These are phyloP conservation scores for Eurytoma adleriae DNA, from an alignment of 2,888 invertebrate genomes.

Conservation along the genomic window DNA sequence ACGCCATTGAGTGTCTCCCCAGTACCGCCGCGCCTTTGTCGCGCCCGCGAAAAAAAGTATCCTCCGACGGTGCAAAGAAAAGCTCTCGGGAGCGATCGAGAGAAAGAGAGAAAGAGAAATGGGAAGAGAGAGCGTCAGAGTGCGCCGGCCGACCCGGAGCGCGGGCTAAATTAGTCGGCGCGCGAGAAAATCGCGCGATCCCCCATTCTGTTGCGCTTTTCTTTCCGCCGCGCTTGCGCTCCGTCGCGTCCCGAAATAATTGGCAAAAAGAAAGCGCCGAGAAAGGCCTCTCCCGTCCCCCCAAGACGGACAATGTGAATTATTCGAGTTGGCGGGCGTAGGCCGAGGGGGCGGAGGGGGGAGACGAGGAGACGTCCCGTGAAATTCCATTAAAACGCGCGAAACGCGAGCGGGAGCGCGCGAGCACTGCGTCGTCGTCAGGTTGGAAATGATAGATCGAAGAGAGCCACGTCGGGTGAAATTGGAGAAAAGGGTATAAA, in stretches of 20 bases:
- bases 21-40: background rate
- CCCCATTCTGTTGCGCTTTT: constrained; percentile 70
- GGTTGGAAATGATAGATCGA: constrained; percentile 24
- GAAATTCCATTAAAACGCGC: constrained; percentile 44
- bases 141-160: background rate
- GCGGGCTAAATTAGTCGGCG: constrained; percentile 71
- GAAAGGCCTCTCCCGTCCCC: constrained; percentile 60
- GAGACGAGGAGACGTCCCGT: background rate
- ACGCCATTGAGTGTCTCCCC: background rate
- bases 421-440: background rate
- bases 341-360: constrained; percentile 53
- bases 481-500: background rate
- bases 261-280: constrained; percentile 74
- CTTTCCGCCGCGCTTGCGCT: constrained; percentile 69
- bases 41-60: background rate
- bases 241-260: constrained; percentile 72
- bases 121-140: background rate
- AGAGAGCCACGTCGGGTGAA: background rate
- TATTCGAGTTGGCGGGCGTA: constrained; percentile 73
- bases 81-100: background rate
- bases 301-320: constrained; percentile 75
- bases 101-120: background rate
- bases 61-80: background rate
- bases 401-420: constrained; percentile 31
- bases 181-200: constrained; percentile 73